Evolutionary conservation across 2,113 vertebrate genomes (phyloP).

Genomic region (Dasyornis broadbenti): DNA sequence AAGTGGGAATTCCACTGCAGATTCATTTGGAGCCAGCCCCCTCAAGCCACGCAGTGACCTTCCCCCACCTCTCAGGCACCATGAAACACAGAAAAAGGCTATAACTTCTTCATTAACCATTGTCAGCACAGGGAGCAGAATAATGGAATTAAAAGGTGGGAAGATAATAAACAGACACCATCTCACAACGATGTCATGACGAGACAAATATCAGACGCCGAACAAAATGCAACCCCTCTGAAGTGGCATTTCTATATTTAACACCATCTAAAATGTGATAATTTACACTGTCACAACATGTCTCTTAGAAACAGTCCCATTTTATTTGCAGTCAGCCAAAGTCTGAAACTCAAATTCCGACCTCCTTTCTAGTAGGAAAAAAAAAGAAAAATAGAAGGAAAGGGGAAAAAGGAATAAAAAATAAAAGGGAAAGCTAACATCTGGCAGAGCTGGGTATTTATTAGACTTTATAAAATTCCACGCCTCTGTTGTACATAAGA

Average conservation of each 20-base stretch:
- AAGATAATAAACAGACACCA: conserved; percentile 33
- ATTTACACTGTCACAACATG: conserved; percentile 54
- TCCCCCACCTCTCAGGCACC: neutral
- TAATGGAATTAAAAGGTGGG: neutral
- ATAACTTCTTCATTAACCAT: neutral
- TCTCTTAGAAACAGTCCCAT: conserved; percentile 32
- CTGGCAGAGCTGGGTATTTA: conserved; percentile 60
- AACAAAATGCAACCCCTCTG: conserved; percentile 39
- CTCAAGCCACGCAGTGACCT: neutral
- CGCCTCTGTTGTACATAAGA: conserved; percentile 59
- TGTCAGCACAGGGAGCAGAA: neutral
- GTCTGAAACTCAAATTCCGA: conserved; percentile 12
- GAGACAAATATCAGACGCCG: neutral
- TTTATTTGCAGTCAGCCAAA: conserved; percentile 33
- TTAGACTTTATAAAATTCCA: conserved; percentile 61
- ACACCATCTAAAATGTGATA: conserved; percentile 35
- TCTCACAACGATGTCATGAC: neutral
- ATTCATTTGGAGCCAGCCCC: neutral
- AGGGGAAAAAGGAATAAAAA: neutral
- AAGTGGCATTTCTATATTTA: conserved; percentile 47
- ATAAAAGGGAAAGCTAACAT: conserved; percentile 38
- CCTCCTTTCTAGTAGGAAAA: neutral
- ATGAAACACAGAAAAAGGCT: neutral
- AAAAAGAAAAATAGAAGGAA: neutral
- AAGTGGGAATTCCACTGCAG: neutral